Evolutionary conservation across 2,797 vertebrate species (phyloP), one percentile per base, ranked within the genome.

Genomic region (Sebastes hopkinsi): DNA sequence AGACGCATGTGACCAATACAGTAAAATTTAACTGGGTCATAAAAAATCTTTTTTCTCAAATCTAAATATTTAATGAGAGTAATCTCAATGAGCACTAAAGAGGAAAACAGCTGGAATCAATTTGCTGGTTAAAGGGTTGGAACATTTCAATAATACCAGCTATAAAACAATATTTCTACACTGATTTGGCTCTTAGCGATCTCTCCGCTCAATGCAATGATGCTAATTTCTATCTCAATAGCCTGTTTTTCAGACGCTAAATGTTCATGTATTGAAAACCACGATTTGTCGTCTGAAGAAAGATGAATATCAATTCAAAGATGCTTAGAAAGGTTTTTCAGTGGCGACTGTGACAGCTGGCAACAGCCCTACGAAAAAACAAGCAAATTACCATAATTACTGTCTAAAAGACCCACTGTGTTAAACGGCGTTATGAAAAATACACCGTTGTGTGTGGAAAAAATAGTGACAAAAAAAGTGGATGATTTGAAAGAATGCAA

Each of bases 271-370:
- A 5, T 56, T 11, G 16, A 75, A 54, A 42, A 64, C 60, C 23
- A 70, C 25, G 18, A 69, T 52, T 64, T 62, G n/a, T 80, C 55
- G 67, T 83, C 25, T 81, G 36, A 66, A 27, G 38, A 60, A 65
- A 82, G 34, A 88, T 38, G 27, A 59, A 79, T 42, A 75, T 74
- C 7, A 14, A 20, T 75, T 75, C 25, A 82, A 79, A 88, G 25
- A 56, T 67, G 46, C 61, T 84, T 7, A 59, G 20, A 74, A 60
- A 66, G 50, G 12, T 64, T 79, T 60, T 22, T 25, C 20, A 25
- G 36, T 13, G 65, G 55, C 46, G 58, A 67, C 50, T 62, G 42
- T 25, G 65, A 56, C 34, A 68, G 34, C 36, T 83, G 75, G n/a
- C 30, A 70, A 69, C 5, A 69, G 23, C 52, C 65, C 60, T 8